Percentiles rank a stretch among this genome's conserved stretches.
Evolutionary conservation across 2,888 invertebrate genomes (phyloP).

Genomic region (Prosopocoilus inquinatus): DNA sequence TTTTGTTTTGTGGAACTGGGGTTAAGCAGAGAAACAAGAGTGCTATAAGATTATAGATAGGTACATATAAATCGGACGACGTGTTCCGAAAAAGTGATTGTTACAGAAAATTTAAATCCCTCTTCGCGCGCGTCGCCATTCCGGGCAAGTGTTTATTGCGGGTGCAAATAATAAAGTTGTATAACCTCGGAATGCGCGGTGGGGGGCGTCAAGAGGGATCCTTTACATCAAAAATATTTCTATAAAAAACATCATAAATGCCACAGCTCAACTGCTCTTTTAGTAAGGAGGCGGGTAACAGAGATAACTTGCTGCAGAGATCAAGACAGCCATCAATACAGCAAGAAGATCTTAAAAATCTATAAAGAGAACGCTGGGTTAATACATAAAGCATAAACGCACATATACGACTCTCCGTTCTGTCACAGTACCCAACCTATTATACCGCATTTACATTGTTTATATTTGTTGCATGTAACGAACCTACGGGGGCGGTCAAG

Average conservation of each 20-base stretch:
- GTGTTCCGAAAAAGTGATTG: constrained; percentile 37
- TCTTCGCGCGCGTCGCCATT: constrained; percentile 19
- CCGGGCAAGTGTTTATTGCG: neutral
- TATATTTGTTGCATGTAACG: constrained; percentile 18
- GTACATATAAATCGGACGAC: constrained; percentile 34
- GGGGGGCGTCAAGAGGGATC: constrained; percentile 24
- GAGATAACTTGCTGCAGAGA: constrained; percentile 35
- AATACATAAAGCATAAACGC: constrained; percentile 21
- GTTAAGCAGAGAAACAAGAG: constrained; percentile 52
- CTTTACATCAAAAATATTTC: constrained; percentile 47
- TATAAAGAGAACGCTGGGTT: constrained; percentile 27
- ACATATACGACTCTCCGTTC: constrained; percentile 11
- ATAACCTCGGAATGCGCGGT: constrained; percentile 14
- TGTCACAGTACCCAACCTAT: constrained; percentile 19
- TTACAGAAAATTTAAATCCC: constrained; percentile 41
- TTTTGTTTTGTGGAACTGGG: constrained; percentile 32
- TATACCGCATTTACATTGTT: constrained; percentile 13
- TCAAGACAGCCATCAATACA: constrained; percentile 35
- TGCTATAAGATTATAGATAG: constrained; percentile 41
- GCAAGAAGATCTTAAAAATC: constrained; percentile 39
- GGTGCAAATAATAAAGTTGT: constrained; percentile 1
- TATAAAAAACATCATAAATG: constrained; percentile 46
- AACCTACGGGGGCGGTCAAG: constrained; percentile 40
- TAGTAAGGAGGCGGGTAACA: constrained; percentile 45
- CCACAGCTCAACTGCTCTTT: constrained; percentile 47